These are phyloP conservation scores for Apostichopus leukothele DNA, from an alignment of 53 echinoderm and acorn worm species.

Conservation along the genomic window DNA sequence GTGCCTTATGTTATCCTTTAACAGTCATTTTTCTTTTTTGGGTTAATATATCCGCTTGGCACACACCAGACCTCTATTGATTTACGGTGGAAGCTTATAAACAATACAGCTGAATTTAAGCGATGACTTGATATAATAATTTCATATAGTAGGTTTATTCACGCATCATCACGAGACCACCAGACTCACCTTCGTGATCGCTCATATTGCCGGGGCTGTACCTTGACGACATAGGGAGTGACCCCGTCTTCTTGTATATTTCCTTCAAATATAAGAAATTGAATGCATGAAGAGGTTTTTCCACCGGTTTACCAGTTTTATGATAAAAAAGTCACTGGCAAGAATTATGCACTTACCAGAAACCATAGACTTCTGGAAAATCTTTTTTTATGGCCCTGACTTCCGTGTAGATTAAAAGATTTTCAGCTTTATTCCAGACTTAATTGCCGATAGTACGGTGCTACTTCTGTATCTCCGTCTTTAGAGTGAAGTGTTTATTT, in stretches of 20 bases:
- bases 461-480: too few relatives aligned
- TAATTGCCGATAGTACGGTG: too few relatives aligned
- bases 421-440: too few relatives aligned
- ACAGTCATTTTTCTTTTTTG: too few relatives aligned
- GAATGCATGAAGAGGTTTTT: background rate
- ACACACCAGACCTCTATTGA: too few relatives aligned
- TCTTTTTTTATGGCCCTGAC: background rate
- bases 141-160: background rate
- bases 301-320: background rate
- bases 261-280: conserved; percentile 36
- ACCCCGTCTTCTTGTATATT: conserved; percentile 80
- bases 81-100: too few relatives aligned
- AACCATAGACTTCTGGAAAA: background rate
- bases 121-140: background rate
- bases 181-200: conserved; percentile 46
- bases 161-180: background rate
- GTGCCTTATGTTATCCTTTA: too few relatives aligned
- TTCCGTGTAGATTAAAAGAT: background rate
- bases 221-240: conserved; percentile 74
- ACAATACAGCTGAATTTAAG: too few relatives aligned
- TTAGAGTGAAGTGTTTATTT: too few relatives aligned
- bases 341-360: background rate
- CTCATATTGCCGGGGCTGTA: conserved; percentile 46
- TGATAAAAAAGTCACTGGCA: background rate
- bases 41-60: too few relatives aligned